Evolutionary conservation across 2,888 invertebrate species (phyloP).

Genomic region (Epistrophella euchroma): DNA sequence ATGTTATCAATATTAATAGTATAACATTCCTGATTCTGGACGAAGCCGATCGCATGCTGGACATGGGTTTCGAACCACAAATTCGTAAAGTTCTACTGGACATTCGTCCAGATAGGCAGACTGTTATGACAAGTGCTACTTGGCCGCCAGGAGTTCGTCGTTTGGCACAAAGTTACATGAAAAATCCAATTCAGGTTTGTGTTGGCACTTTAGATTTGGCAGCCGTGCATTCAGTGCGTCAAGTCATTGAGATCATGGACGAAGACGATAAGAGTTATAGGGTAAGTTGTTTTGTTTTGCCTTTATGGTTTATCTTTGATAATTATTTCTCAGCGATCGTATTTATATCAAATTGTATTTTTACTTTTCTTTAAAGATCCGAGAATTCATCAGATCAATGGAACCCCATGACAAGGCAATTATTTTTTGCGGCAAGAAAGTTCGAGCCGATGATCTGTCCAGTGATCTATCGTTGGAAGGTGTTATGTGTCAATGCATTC

Average conservation of each 20-base stretch:
- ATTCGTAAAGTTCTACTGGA: conserved; percentile 92
- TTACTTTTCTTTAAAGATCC: conserved; percentile 84
- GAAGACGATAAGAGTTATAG: conserved; percentile 88
- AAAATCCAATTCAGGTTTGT: conserved; percentile 94
- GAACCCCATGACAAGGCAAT: conserved; percentile 92
- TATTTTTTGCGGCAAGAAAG: conserved; percentile 95
- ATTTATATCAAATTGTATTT: neutral
- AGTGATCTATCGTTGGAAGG: conserved; percentile 90
- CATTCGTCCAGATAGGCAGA: conserved; percentile 94
- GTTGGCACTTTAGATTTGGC: conserved; percentile 95
- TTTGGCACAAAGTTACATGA: conserved; percentile 94
- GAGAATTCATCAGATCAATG: conserved; percentile 90
- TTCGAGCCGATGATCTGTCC: conserved; percentile 92
- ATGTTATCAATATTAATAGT: conserved; percentile 89
- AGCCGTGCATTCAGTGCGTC: conserved; percentile 94
- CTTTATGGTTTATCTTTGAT: neutral
- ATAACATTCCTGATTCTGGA: conserved; percentile 96
- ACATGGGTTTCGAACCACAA: conserved; percentile 94
- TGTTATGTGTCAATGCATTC: conserved; percentile 91
- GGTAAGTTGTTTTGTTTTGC: conserved; percentile 62
- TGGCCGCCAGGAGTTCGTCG: conserved; percentile 96
- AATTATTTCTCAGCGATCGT: neutral
- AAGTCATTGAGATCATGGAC: conserved; percentile 90
- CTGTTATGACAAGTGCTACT: conserved; percentile 98
- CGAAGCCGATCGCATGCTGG: conserved; percentile 95